Percentiles rank a stretch among this genome's conserved stretches.
phyloP scores from a whole-genome alignment of 30 jellyfish, hydroid and myxozoan species.

The Chrysaora quinquecirrha region DNA sequence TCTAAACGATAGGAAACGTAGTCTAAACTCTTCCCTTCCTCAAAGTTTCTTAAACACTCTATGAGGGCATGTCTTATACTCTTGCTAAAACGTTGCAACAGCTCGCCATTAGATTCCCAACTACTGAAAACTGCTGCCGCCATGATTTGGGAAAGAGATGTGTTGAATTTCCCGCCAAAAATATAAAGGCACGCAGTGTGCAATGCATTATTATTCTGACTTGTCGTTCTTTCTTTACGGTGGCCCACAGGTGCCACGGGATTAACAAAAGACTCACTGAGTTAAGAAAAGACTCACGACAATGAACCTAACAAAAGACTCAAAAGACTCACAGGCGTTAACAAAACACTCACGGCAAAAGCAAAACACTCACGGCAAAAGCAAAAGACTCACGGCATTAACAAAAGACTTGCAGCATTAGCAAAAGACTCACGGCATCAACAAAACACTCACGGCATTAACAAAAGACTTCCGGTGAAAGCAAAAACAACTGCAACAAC shows the following conservation, averaged over 20 bases:
- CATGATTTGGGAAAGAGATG: neutral
- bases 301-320: too few relatives aligned
- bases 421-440: neutral
- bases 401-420: neutral
- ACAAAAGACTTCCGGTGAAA: neutral
- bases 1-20: constrained; percentile 7
- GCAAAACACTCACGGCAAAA: too few relatives aligned
- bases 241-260: constrained; percentile 13
- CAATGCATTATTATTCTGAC: neutral
- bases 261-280: too few relatives aligned
- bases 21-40: neutral
- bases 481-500: neutral
- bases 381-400: too few relatives aligned
- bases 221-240: neutral
- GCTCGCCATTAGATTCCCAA: neutral
- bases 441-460: neutral
- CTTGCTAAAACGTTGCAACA: neutral
- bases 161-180: neutral
- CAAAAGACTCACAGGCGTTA: too few relatives aligned
- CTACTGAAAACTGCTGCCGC: neutral
- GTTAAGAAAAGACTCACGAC: too few relatives aligned
- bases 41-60: neutral
- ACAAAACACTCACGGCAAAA: too few relatives aligned
- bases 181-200: neutral
- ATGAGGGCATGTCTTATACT: neutral